A percentile compares a stretch with the other conserved stretches of the same genome.
Conservation (phyloP, 1,140 invertebrate genomes). For the Copidosoma floridanum region DNA sequence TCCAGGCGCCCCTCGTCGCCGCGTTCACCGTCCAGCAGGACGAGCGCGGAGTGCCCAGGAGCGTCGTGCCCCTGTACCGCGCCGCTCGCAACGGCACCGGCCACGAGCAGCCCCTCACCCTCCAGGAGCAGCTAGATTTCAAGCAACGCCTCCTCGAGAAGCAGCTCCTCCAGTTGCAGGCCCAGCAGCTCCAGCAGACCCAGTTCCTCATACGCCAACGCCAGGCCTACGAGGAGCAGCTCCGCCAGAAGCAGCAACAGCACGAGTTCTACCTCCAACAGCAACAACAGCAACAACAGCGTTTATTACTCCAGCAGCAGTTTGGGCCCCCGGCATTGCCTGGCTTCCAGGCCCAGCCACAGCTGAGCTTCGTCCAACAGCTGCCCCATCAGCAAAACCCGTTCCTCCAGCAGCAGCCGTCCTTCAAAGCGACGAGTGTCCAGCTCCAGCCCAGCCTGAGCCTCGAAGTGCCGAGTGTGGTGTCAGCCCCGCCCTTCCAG, state of each 20-base stretch:
- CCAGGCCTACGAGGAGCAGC: conserved; percentile 58
- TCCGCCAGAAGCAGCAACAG: conserved; percentile 56
- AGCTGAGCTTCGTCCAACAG: conserved; percentile 28
- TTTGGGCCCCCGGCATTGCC: conserved; percentile 40
- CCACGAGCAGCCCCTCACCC: conserved; percentile 36
- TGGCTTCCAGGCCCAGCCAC: conserved; percentile 39
- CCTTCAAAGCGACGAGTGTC: conserved; percentile 39
- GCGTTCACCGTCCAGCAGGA: conserved; percentile 83
- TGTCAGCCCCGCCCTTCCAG: conserved; percentile 39
- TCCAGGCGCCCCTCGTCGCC: conserved; percentile 73
- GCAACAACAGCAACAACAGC: conserved; percentile 45
- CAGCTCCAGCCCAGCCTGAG: conserved; percentile 45
- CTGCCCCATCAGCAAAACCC: conserved; percentile 32
- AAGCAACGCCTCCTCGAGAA: conserved; percentile 70
- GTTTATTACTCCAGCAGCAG: conserved; percentile 37
- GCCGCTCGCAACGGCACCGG: conserved; percentile 33
- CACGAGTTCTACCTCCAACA: conserved; percentile 53
- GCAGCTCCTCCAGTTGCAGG: conserved; percentile 65
- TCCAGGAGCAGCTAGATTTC: conserved; percentile 65
- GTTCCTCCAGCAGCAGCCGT: conserved; percentile 46
- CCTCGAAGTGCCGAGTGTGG: conserved; percentile 46
- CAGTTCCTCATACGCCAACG: conserved; percentile 64
- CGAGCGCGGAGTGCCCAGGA: conserved; percentile 69
- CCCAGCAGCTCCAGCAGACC: conserved; percentile 69
- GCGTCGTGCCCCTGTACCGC: conserved; percentile 68